Percentiles rank a stretch among this genome's conserved stretches.
phyloP scores from a whole-genome alignment of 2,888 invertebrate species.

The Zaprionus obscuricornis region DNA sequence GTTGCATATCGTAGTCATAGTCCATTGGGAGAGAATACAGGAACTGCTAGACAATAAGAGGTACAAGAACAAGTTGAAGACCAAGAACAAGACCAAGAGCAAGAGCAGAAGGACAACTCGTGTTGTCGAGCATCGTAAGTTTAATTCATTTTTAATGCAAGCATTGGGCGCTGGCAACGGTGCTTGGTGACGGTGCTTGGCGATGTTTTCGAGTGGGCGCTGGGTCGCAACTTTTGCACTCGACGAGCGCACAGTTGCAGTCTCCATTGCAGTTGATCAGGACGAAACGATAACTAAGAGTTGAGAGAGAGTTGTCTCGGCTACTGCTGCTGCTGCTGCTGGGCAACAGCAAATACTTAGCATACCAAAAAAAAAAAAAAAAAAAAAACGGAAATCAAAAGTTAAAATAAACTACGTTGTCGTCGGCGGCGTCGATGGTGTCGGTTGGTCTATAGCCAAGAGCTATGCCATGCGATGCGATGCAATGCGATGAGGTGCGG shows the following conservation, averaged over 20 bases:
- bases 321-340: neutral
- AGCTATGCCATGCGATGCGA: no score
- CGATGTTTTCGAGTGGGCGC: conserved; percentile 32
- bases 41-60: conserved; percentile 1
- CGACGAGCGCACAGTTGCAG: conserved; percentile 38
- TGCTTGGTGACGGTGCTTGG: conserved; percentile 8
- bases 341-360: conserved; percentile 19
- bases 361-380: conserved; percentile 37
- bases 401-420: conserved; percentile 72
- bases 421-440: conserved; percentile 24
- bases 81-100: no score
- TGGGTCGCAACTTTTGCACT: conserved; percentile 50
- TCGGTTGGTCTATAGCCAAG: no score
- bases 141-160: conserved; percentile 69
- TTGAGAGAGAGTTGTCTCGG: neutral
- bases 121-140: conserved; percentile 25
- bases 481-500: no score
- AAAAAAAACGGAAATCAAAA: conserved; percentile 75
- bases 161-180: conserved; percentile 6
- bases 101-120: neutral
- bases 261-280: conserved; percentile 32
- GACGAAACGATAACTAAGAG: neutral
- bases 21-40: conserved; percentile 7
- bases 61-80: neutral
- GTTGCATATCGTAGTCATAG: conserved; percentile 16